phyloP scores from a whole-genome alignment of 2,888 invertebrate genomes.

The Seira musarum region DNA sequence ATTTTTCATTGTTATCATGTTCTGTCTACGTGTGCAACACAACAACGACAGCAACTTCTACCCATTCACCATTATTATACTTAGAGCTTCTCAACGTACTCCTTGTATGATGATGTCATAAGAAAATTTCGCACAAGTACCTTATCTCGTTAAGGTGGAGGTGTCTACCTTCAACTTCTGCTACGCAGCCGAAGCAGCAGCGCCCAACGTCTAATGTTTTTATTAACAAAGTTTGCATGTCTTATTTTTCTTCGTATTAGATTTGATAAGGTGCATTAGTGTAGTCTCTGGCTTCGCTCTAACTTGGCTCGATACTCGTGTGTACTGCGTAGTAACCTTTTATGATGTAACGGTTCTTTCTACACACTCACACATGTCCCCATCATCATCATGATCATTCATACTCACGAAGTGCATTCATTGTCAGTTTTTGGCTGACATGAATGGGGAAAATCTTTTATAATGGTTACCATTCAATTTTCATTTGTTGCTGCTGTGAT shows the following conservation, averaged over 20 bases:
- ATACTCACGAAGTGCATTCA: constrained; percentile 9
- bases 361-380: constrained; percentile 22
- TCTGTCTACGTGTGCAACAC: constrained; percentile 34
- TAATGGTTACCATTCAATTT: neutral
- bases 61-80: neutral
- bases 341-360: constrained; percentile 55
- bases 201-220: too few relatives aligned
- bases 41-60: neutral
- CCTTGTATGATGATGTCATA: constrained; percentile 31
- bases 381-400: constrained; percentile 12
- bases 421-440: neutral
- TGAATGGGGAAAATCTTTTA: constrained; percentile 1
- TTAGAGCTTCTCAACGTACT: neutral
- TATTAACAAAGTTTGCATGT: neutral
- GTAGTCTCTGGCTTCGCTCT: neutral
- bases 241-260: neutral
- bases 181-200: too few relatives aligned
- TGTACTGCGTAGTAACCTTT: constrained; percentile 14
- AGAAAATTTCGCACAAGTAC: neutral
- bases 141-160: neutral
- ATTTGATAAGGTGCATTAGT: neutral
- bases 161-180: neutral
- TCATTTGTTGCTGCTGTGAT: too few relatives aligned
- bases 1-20: constrained; percentile 44
- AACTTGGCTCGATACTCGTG: neutral